Evolutionary conservation across 2,113 vertebrate genomes (phyloP).

Genomic region (Dicerorhinus sumatrensis): DNA sequence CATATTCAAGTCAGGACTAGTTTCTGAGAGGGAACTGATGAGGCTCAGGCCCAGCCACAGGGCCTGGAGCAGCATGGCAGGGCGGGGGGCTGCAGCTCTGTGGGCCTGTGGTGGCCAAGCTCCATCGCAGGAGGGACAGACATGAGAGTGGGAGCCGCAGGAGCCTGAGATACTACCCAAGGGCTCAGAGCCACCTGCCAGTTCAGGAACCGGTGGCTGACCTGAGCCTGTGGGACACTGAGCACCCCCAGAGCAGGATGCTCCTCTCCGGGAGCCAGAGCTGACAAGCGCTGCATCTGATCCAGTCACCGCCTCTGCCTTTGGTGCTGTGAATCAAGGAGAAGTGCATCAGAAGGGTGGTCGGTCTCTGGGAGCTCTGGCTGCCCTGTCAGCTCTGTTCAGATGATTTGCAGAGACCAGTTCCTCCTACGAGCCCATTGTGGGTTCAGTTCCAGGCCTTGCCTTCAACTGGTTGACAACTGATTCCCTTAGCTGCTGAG

Average conservation of each 20-base stretch:
- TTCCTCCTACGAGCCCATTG: not conserved
- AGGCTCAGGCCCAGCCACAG: fast-evolving
- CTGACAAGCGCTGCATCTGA: not conserved
- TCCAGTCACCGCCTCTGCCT: not conserved
- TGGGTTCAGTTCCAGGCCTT: not conserved
- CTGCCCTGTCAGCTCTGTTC: fast-evolving
- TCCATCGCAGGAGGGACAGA: not conserved
- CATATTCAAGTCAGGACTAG: not conserved
- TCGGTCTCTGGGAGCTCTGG: not conserved
- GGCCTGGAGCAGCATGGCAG: not conserved
- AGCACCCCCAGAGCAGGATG: not conserved
- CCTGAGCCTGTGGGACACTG: not conserved
- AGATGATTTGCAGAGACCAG: not conserved
- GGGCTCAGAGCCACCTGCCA: too few species aligned
- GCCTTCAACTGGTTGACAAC: not conserved
- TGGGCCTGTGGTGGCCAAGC: not conserved
- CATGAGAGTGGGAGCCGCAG: too few species aligned
- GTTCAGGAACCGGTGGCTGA: not conserved
- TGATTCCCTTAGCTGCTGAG: not conserved
- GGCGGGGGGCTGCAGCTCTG: not conserved
- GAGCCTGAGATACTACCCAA: not conserved
- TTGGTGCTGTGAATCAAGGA: not conserved
- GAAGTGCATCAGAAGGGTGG: not conserved
- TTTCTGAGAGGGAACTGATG: not conserved
- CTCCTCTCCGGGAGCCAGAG: not conserved